These are phyloP conservation scores for Holotrichia oblita DNA, from an alignment of 1,140 invertebrate species.

Conservation along the genomic window DNA sequence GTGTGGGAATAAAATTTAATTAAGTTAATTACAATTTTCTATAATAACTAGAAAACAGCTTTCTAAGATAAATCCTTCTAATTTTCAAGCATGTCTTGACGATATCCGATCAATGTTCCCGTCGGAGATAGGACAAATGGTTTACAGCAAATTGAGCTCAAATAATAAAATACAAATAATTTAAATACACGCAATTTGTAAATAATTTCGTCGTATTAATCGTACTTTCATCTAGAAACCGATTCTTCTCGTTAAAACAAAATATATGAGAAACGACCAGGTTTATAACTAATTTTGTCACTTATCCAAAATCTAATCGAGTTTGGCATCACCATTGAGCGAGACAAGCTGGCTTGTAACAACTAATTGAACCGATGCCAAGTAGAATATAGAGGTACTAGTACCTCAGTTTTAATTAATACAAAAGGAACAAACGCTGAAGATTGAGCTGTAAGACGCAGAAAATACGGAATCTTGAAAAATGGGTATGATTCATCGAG, in stretches of 20 bases:
- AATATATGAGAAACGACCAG: not conserved
- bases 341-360: not conserved
- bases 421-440: not conserved
- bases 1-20: no score
- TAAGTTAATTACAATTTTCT: no score
- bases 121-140: no score
- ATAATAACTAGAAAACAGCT: no score
- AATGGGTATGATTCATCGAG: not conserved
- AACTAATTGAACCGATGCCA: slow-evolving; percentile 23
- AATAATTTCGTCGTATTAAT: not conserved
- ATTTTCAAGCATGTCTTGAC: no score
- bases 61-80: no score
- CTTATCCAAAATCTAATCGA: slow-evolving; percentile 33
- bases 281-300: slow-evolving; percentile 15
- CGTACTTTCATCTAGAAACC: not conserved
- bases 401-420: slow-evolving; percentile 14
- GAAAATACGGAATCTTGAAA: not conserved
- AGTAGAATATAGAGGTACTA: slow-evolving; percentile 21
- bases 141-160: no score
- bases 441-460: not conserved
- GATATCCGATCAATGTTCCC: no score
- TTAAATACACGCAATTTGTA: no score
- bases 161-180: no score
- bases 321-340: not conserved
- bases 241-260: slow-evolving; percentile 1